These are phyloP conservation scores for Tiphia femorata DNA, from an alignment of 2,888 invertebrate genomes.

Conservation along the genomic window DNA sequence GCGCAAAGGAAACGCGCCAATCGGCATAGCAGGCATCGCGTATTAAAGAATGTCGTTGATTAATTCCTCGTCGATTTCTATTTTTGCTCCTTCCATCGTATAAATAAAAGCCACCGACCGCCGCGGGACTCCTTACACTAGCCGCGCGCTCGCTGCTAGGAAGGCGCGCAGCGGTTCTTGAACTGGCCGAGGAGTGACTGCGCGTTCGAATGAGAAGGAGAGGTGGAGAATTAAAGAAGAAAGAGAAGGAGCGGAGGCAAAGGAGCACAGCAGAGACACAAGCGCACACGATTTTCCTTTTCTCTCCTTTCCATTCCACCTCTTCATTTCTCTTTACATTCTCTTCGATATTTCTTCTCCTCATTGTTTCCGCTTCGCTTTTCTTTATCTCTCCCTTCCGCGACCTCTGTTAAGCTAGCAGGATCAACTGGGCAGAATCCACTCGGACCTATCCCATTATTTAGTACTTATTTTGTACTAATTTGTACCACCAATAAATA, in stretches of 20 bases:
- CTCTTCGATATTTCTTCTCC: neutral
- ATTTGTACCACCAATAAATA: too few species aligned
- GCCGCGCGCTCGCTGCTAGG: conserved; percentile 10
- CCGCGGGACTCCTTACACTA: conserved; percentile 15
- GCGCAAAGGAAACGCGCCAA: too few species aligned
- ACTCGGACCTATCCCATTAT: too few species aligned
- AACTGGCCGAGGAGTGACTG: conserved; percentile 14
- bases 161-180: conserved; percentile 15
- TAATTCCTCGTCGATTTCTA: conserved; percentile 24
- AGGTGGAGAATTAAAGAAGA: too few species aligned
- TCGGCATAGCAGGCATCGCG: conserved; percentile 17
- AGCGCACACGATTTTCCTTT: neutral
- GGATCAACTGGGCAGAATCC: too few species aligned
- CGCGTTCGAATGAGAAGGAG: too few species aligned
- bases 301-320: neutral
- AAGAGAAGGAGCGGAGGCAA: neutral
- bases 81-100: conserved; percentile 18
- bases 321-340: neutral
- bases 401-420: too few species aligned
- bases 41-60: conserved; percentile 31
- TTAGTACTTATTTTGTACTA: too few species aligned
- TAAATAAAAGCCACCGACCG: conserved; percentile 23
- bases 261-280: neutral
- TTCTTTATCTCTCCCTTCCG: neutral
- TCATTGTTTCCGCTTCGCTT: neutral